These are phyloP conservation scores for Papilio xuthus DNA, from an alignment of 1,140 invertebrate species.

Conservation along the genomic window DNA sequence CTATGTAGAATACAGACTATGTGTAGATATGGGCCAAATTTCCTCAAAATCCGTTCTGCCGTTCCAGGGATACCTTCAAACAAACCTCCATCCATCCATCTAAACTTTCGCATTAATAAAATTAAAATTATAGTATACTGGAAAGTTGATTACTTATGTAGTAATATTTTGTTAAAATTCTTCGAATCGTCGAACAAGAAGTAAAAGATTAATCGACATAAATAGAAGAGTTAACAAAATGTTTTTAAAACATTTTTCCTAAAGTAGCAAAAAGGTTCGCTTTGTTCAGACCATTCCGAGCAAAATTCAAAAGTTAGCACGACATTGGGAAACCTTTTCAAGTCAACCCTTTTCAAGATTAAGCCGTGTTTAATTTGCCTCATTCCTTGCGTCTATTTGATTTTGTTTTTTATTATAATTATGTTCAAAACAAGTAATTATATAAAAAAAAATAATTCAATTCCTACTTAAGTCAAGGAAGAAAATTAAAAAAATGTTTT, in stretches of 20 bases:
- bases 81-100: no score
- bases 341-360: conserved; percentile 27
- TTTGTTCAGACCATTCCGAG: conserved; percentile 14
- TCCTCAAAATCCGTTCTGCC: no score
- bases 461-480: neutral
- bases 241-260: conserved; percentile 9
- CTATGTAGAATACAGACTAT: no score
- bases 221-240: conserved; percentile 4
- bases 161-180: neutral
- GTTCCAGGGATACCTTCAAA: no score
- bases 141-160: neutral
- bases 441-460: neutral
- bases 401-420: neutral
- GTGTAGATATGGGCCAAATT: no score
- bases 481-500: neutral
- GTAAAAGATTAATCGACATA: neutral
- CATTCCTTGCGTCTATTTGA: neutral
- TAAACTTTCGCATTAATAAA: no score
- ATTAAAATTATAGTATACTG: no score
- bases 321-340: conserved; percentile 20
- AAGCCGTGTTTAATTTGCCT: conserved; percentile 12
- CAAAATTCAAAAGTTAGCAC: conserved; percentile 25
- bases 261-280: conserved; percentile 26
- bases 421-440: neutral
- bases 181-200: neutral